phyloP scores from a whole-genome alignment of 2,797 vertebrate species.

The Pseudochirops corinnae region DNA sequence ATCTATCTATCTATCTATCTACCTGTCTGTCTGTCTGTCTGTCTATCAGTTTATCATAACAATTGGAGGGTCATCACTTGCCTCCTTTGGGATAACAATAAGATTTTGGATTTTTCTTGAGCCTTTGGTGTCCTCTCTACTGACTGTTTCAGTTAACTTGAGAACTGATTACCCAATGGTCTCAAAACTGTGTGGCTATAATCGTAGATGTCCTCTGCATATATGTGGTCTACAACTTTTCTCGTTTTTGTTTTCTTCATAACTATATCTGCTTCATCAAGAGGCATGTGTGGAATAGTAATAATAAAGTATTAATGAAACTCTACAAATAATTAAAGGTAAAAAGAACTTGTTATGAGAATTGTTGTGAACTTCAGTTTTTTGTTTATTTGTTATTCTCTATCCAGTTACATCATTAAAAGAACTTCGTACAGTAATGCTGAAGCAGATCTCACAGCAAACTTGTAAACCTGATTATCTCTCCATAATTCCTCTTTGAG shows the following conservation, averaged over 20 bases:
- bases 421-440: not conserved
- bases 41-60: not conserved
- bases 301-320: not conserved
- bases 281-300: not conserved
- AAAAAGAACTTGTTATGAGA: not conserved
- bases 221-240: not conserved
- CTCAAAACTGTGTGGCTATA: not conserved
- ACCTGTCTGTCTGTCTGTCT: too few species aligned
- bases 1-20: too few species aligned
- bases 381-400: not conserved
- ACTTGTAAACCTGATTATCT: not conserved
- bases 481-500: not conserved
- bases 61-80: not conserved
- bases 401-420: not conserved
- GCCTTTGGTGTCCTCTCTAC: not conserved
- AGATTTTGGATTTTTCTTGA: not conserved
- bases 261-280: not conserved
- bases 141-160: not conserved
- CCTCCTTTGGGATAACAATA: not conserved
- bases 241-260: not conserved
- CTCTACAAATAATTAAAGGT: not conserved
- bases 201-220: not conserved
- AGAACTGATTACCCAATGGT: not conserved
- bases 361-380: not conserved
- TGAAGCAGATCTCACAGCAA: not conserved